Percentiles rank a stretch among this genome's conserved stretches.
Evolutionary conservation across 1,140 invertebrate genomes (phyloP).

Genomic region (Venturia canescens): DNA sequence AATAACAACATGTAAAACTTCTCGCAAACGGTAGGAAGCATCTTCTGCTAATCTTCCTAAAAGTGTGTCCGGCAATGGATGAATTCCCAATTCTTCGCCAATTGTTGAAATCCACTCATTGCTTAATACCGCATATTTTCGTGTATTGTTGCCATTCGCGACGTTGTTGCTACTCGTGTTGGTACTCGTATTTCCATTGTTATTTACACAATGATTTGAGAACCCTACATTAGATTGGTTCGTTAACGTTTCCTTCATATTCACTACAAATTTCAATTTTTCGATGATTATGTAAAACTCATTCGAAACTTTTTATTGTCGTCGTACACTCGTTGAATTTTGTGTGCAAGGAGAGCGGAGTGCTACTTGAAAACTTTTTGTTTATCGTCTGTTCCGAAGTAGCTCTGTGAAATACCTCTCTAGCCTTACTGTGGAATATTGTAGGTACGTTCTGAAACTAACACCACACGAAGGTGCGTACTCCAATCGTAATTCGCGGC

Average conservation of each 20-base stretch:
- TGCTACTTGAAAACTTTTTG: no score
- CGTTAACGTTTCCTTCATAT: slow-evolving; percentile 70
- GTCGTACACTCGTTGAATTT: not conserved
- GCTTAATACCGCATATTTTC: slow-evolving; percentile 72
- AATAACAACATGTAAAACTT: slow-evolving; percentile 71
- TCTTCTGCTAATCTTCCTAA: slow-evolving; percentile 72
- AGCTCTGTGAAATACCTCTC: no score
- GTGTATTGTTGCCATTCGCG: slow-evolving; percentile 65
- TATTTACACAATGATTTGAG: slow-evolving; percentile 70
- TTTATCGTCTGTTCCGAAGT: no score
- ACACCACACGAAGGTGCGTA: no score
- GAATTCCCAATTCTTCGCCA: slow-evolving; percentile 73
- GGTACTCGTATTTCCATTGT: slow-evolving; percentile 67
- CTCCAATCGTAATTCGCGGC: no score
- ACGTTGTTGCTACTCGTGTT: slow-evolving; percentile 59
- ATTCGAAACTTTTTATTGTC: not conserved
- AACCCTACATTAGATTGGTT: slow-evolving; percentile 63
- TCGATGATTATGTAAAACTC: not conserved
- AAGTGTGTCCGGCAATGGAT: slow-evolving; percentile 70
- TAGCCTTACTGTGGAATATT: no score
- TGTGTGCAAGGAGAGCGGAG: no score
- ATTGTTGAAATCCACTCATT: slow-evolving; percentile 74
- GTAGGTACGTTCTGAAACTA: no score
- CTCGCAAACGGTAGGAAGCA: slow-evolving; percentile 73
- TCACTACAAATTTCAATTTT: not conserved